These are phyloP conservation scores for Stratiomys singularior DNA, from an alignment of 2,888 invertebrate genomes.

Conservation along the genomic window DNA sequence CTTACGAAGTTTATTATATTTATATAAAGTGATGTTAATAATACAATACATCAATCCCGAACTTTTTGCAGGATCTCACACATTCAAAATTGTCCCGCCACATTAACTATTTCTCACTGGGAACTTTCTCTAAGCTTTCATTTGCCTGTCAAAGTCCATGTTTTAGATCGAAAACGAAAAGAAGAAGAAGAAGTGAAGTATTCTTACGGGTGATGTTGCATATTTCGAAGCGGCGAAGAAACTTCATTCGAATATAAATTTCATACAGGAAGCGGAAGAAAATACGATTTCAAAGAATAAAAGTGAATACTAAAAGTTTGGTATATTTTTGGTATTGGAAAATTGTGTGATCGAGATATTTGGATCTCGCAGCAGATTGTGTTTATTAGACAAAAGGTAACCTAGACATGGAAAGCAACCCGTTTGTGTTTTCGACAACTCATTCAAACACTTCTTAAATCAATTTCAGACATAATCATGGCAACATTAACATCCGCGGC, in stretches of 20 bases:
- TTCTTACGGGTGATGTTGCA: constrained; percentile 33
- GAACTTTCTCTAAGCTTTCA: too few relatives aligned
- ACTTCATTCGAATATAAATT: neutral
- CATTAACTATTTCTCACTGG: too few relatives aligned
- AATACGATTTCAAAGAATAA: neutral
- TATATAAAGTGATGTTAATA: too few relatives aligned
- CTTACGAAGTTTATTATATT: too few relatives aligned
- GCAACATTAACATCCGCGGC: constrained; percentile 77
- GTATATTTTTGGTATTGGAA: neutral
- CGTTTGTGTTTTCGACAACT: neutral
- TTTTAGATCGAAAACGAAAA: too few relatives aligned
- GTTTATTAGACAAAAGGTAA: constrained; percentile 30
- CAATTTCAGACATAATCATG: constrained; percentile 64
- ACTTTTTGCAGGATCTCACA: too few relatives aligned
- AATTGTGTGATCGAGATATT: neutral
- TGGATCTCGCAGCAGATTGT: constrained; percentile 12
- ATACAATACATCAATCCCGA: too few relatives aligned
- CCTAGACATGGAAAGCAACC: neutral
- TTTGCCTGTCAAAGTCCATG: too few relatives aligned
- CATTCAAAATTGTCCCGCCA: too few relatives aligned
- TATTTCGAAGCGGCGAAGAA: constrained; percentile 4
- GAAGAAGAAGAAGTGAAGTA: neutral
- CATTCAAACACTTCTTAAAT: neutral
- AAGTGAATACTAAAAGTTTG: neutral
- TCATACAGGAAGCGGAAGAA: neutral